These are phyloP conservation scores for Passer montanus DNA, from an alignment of 2,113 vertebrate species.

Conservation along the genomic window DNA sequence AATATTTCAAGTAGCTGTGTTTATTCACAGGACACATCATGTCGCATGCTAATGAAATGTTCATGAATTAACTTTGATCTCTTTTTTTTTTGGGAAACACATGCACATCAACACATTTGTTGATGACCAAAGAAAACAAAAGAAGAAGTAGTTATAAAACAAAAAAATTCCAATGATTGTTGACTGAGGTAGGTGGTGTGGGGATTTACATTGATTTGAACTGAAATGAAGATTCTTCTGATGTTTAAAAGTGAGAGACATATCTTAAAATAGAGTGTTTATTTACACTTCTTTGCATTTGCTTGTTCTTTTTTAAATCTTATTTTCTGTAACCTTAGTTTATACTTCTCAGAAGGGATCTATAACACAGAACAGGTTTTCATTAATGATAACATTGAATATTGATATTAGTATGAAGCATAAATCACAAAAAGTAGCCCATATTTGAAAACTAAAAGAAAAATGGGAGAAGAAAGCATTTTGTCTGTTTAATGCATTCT, in stretches of 20 bases:
- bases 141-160: not conserved
- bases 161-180: not conserved
- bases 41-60: not conserved
- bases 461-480: fast-evolving
- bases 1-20: not conserved
- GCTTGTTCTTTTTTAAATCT: not conserved
- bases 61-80: not conserved
- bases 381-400: not conserved
- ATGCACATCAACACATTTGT: not conserved
- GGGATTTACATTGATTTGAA: not conserved
- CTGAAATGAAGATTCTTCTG: not conserved
- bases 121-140: not conserved
- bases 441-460: not conserved
- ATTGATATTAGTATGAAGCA: not conserved
- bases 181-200: not conserved
- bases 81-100: not conserved
- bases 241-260: not conserved
- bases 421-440: not conserved
- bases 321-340: not conserved
- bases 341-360: not conserved
- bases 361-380: not conserved
- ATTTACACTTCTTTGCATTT: not conserved
- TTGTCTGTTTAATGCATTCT: not conserved
- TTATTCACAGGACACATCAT: not conserved
- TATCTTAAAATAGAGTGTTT: not conserved